Evolutionary conservation across 2,797 vertebrate species (phyloP).

Genomic region (Spinibarbus caldwelli): DNA sequence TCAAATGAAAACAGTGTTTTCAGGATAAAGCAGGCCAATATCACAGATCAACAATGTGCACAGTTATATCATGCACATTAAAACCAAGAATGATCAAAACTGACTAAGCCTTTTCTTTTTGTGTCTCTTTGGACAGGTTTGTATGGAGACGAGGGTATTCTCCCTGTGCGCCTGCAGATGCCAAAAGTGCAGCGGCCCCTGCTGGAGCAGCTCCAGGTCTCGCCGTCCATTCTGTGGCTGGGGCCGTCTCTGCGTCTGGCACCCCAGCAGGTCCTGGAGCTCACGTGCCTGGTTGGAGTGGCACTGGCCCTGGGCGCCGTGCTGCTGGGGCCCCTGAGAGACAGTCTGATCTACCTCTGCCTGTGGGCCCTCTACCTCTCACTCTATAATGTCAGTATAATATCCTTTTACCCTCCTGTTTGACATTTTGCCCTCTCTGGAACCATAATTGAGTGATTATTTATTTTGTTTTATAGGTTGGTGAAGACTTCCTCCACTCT

Average conservation of each 20-base stretch:
- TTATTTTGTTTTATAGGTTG: constrained; percentile 75
- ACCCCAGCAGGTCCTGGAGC: constrained; percentile 79
- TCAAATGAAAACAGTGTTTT: neutral
- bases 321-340: constrained; percentile 70
- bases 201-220: too few species aligned
- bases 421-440: too few species aligned
- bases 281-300: constrained; percentile 78
- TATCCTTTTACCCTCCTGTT: too few species aligned
- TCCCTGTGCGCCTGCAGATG: constrained; percentile 75
- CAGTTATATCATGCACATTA: too few species aligned
- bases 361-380: constrained; percentile 81
- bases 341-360: constrained; percentile 74
- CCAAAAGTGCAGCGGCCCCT: constrained; percentile 70
- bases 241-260: constrained; percentile 74
- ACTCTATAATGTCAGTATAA: constrained; percentile 72
- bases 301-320: constrained; percentile 73
- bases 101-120: neutral
- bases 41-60: neutral
- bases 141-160: constrained; percentile 78
- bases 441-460: neutral
- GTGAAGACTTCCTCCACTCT: constrained; percentile 83
- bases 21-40: neutral
- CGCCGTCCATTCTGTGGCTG: constrained; percentile 80
- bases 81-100: neutral
- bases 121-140: constrained; percentile 69